These are phyloP conservation scores for Rhinichthys osculus DNA, from an alignment of 2,797 vertebrate species.

Conservation along the genomic window DNA sequence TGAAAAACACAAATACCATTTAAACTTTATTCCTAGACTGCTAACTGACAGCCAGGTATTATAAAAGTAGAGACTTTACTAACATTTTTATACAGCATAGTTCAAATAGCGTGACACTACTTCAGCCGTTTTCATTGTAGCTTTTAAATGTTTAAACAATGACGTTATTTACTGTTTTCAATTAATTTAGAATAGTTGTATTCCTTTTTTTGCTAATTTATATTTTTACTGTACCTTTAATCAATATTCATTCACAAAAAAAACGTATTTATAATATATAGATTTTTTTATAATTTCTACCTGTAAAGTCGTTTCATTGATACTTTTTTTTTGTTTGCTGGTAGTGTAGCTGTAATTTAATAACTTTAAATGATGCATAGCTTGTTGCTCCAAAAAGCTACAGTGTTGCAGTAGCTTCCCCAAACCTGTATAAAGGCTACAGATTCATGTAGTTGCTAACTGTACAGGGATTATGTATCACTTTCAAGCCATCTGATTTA, in stretches of 20 bases:
- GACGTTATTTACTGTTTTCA: background rate
- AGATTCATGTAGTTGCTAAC: slow-evolving; percentile 38
- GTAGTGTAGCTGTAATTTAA: slow-evolving; percentile 35
- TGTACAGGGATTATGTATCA: slow-evolving; percentile 28
- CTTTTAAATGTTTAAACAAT: background rate
- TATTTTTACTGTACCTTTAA: background rate
- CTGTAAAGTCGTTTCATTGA: background rate
- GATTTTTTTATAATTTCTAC: background rate
- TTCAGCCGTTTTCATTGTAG: background rate
- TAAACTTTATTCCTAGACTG: background rate
- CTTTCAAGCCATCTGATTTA: slow-evolving; percentile 50
- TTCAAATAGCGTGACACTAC: background rate
- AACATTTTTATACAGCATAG: no score
- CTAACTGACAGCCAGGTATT: background rate
- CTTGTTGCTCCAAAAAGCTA: background rate
- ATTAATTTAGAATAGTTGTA: background rate
- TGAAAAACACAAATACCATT: background rate
- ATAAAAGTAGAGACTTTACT: background rate
- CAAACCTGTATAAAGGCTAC: background rate
- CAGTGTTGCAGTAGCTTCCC: background rate
- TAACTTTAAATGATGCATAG: slow-evolving; percentile 30
- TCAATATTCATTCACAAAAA: background rate
- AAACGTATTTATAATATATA: background rate
- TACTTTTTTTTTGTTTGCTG: slow-evolving; percentile 5
- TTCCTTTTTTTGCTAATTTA: background rate